Base-by-base conservation (phyloP, 2,797 vertebrate species). In the Bufotes viridis region DNA sequence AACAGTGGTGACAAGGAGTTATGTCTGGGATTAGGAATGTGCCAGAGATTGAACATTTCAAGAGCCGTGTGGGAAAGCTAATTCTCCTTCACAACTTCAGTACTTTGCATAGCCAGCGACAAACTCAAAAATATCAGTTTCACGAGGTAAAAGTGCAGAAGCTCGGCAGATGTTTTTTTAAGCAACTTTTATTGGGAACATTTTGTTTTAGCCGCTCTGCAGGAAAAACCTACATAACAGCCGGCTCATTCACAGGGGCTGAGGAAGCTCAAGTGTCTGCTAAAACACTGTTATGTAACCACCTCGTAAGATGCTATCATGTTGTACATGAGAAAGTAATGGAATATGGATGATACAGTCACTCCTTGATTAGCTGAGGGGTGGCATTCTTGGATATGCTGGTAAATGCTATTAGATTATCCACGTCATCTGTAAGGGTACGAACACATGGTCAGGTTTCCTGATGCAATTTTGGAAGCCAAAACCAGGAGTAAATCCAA, bases 121-220 rank as follows among this genome's bases (percentile, higher is more conserved):
- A 74, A 55, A 78, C 42, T 24, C 15, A 63, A 49, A 81, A 63
- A 51, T 81, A 42, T 81, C 42, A 70, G 63, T 53, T 78, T 60
- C 69, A 53, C 80, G 78, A 75, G 61, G 26, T 22, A 18, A 76
- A 76, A 82, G 79, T 57, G 22, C 80, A 42, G n/a, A 55, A 17
- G 12, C 9, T 14, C 75, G 0, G 75, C 72, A 84, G 53, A 67
- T 78, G 51, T 87, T 67, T 87, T 82, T 67, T 74, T 22, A 67
- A 85, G 87, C 49, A 67, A 75, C 58, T 61, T 76, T 89, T 81
- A 89, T 80, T 86, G 84, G 84, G 84, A 86, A 89, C 88, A 89
- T 89, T 86, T 51, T 86, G 88, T 82, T 78, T 81, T 58, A 69
- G 60, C 26, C 69, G 51, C 26, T 22, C 26, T n/a, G 74, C 72